A percentile compares a stretch with the other conserved stretches of the same genome.
Evolutionary conservation across 53 echinoderm and acorn worm species (phyloP).

Genomic region (Temnopleurus reevesii): DNA sequence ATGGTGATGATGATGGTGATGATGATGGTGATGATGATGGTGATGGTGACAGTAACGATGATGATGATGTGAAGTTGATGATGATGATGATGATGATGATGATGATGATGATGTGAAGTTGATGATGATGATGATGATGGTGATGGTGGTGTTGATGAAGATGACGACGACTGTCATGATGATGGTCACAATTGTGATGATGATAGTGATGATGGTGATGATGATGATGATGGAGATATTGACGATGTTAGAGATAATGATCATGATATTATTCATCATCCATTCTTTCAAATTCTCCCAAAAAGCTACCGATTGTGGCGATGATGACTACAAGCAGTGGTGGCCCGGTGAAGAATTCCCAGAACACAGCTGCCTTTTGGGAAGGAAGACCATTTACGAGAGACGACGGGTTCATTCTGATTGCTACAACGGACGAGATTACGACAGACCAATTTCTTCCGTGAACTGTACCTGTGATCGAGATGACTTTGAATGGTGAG

Average conservation of each 20-base stretch:
- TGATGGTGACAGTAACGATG: not conserved
- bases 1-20: not conserved
- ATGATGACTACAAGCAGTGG: slow-evolving; percentile 93
- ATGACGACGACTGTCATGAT: not conserved
- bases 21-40: not conserved
- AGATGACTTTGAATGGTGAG: slow-evolving; percentile 90
- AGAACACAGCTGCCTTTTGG: slow-evolving; percentile 74
- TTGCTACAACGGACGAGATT: slow-evolving; percentile 89
- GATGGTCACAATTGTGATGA: not conserved
- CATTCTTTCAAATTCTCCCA: not conserved
- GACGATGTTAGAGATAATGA: not conserved
- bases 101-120: not conserved
- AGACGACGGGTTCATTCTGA: slow-evolving; percentile 74
- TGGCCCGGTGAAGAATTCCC: slow-evolving; percentile 90
- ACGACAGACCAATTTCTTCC: slow-evolving; percentile 84
- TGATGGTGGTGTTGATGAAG: not conserved
- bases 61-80: not conserved
- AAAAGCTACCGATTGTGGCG: slow-evolving; percentile 53
- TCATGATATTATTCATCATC: not conserved
- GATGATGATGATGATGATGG: not conserved
- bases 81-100: not conserved
- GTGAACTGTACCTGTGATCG: slow-evolving; percentile 82
- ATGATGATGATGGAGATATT: not conserved
- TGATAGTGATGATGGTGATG: not conserved
- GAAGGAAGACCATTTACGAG: slow-evolving; percentile 87